A percentile compares a stretch with the other conserved stretches of the same genome.
Evolutionary conservation across 2,888 invertebrate genomes (phyloP).

Genomic region (Trissoscelio sp.): DNA sequence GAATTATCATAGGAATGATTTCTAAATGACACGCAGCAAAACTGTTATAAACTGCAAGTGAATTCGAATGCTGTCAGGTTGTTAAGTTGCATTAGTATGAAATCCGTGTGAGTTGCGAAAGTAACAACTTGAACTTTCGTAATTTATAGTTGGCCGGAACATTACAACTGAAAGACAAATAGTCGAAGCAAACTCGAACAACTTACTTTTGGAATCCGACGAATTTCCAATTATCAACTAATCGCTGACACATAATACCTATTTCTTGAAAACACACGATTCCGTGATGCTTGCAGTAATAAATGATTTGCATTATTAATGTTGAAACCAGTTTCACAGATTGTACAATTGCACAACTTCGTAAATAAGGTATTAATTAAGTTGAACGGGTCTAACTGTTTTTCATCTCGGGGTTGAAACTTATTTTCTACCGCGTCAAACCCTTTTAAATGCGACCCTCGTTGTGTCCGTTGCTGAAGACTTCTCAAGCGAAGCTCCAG

Average conservation of each 20-base stretch:
- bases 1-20: not conserved
- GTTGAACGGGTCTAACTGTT: slow-evolving; percentile 22
- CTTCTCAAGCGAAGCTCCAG: slow-evolving; percentile 58
- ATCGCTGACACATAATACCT: slow-evolving; percentile 73
- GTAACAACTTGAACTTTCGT: slow-evolving; percentile 69
- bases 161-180: slow-evolving; percentile 68
- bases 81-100: slow-evolving; percentile 53
- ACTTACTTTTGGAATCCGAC: slow-evolving; percentile 79
- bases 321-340: too few species aligned
- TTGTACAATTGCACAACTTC: not conserved
- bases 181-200: slow-evolving; percentile 76
- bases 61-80: slow-evolving; percentile 60
- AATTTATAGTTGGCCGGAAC: slow-evolving; percentile 68
- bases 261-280: slow-evolving; percentile 65
- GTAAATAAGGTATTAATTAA: slow-evolving; percentile 47
- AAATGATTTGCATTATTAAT: slow-evolving; percentile 20
- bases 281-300: slow-evolving; percentile 14
- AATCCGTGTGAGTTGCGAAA: slow-evolving; percentile 58
- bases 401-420: slow-evolving; percentile 45
- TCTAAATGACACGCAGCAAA: slow-evolving; percentile 27
- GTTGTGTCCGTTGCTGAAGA: slow-evolving; percentile 43
- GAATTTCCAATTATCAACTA: slow-evolving; percentile 81
- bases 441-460: slow-evolving; percentile 50
- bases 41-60: slow-evolving; percentile 54
- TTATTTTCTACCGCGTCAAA: slow-evolving; percentile 47